phyloP scores from a whole-genome alignment of 2,888 invertebrate species.

The Tiliacea citrago region DNA sequence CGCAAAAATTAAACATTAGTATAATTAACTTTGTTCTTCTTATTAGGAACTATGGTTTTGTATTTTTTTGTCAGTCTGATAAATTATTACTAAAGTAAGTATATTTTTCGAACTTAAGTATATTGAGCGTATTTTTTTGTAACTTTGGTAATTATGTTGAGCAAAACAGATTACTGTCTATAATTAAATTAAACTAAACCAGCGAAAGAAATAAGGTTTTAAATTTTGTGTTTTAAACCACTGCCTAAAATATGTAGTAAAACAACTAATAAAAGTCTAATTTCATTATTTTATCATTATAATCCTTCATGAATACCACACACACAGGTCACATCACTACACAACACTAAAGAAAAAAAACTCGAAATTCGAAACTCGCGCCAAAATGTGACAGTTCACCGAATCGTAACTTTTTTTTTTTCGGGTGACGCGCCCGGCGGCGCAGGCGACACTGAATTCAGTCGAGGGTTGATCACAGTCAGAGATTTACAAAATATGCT shows the following conservation, averaged over 20 bases:
- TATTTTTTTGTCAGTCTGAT: constrained; percentile 19
- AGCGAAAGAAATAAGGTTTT: not conserved
- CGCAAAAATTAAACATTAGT: not conserved
- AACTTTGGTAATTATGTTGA: constrained; percentile 15
- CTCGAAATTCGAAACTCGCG: constrained; percentile 61
- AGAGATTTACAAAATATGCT: constrained; percentile 88
- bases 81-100: not conserved
- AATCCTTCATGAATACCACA: constrained; percentile 1
- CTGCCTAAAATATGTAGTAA: not conserved
- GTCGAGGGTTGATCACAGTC: constrained; percentile 82
- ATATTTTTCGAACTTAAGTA: not conserved
- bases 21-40: not conserved
- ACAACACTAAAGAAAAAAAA: constrained; percentile 36
- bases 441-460: constrained; percentile 85
- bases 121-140: constrained; percentile 19
- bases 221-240: not conserved
- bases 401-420: constrained; percentile 77
- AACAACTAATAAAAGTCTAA: not conserved
- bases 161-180: not conserved
- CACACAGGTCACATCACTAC: constrained; percentile 19
- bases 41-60: constrained; percentile 35
- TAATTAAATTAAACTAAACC: not conserved
- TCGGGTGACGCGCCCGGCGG: constrained; percentile 83
- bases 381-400: constrained; percentile 70
- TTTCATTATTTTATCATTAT: constrained; percentile 1